Base-by-base conservation (phyloP, 2,113 vertebrate genomes). In the Dicaeum eximium region DNA sequence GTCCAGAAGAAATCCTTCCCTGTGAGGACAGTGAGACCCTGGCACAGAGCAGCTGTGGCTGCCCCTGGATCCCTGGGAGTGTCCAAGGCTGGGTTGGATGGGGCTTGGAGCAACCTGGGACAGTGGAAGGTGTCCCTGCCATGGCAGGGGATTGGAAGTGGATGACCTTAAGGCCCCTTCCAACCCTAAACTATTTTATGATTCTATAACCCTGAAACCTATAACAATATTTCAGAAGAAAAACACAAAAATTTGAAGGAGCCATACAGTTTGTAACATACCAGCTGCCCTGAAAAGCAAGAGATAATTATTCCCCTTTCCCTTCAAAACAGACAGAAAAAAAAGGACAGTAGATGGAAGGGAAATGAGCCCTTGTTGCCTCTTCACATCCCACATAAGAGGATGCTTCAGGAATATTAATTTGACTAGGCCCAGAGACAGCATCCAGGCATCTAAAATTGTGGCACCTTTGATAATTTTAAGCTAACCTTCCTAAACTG, bases 351-450 rank as follows among this genome's bases (percentile, higher is more conserved):
- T 87, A 87, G 86, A 89, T 82, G 71, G 61, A 88, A 85, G 45
- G 74, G 62, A 94, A 94, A 93, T 42, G 81, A 96, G 81, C 84
- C 91, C 93, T 91, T 94, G 87, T 61, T 95, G 90, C 58, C 85
- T 95, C 62, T 95, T 94, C 90, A 91, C 90, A 85, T 96, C 93
- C 93, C 90, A 96, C 95, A 62, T 77, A 87, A 73, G 81, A 92
- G 27, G 74, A 95, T 90, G 93, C 92, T 85, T 85, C 54, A 86
- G 66, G 93, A 95, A 95, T 95, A 96, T 87, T 91, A 95, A 96
- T 91, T 81, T 70, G 62, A 47, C 77, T 61, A 92, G 89, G 54
- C 87, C 85, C 66, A 90, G 87, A 91, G 77, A 93, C 61, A 92
- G 78, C 84, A 94, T 23, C 70, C 80, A 94, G 87, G 54, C 93